Evolutionary conservation across 1,140 invertebrate species (phyloP).

Genomic region (Littorina saxatilis): DNA sequence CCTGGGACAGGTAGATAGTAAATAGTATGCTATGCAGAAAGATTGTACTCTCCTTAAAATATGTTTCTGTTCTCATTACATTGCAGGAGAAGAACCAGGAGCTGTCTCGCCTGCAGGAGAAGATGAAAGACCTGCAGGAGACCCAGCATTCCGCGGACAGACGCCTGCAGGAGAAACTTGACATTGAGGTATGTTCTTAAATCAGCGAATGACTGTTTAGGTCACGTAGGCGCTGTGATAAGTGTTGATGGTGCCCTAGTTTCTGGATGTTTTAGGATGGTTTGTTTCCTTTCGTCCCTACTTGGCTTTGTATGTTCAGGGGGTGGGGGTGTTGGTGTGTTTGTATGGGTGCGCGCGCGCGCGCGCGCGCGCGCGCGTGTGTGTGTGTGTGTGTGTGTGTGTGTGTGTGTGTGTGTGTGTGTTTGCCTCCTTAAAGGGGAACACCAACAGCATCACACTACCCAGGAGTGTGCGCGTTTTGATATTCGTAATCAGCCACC

Average conservation of each 20-base stretch:
- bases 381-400: background rate
- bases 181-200: conserved; percentile 46
- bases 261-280: background rate
- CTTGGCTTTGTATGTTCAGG: background rate
- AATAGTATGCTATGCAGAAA: no score
- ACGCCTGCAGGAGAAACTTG: conserved; percentile 46
- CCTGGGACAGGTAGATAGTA: no score
- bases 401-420: background rate
- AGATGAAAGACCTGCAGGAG: conserved; percentile 40
- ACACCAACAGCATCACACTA: no score
- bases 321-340: background rate
- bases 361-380: background rate
- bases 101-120: conserved; percentile 46
- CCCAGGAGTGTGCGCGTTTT: no score
- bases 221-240: background rate
- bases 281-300: no score
- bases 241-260: background rate
- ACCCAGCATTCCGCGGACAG: conserved; percentile 34
- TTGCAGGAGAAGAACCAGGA: conserved; percentile 56
- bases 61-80: no score
- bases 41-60: no score
- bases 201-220: no score
- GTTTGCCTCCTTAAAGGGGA: background rate
- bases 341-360: background rate
- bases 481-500: no score